Conservation (phyloP, 1,140 invertebrate genomes). For the Bombyx mandarina region DNA sequence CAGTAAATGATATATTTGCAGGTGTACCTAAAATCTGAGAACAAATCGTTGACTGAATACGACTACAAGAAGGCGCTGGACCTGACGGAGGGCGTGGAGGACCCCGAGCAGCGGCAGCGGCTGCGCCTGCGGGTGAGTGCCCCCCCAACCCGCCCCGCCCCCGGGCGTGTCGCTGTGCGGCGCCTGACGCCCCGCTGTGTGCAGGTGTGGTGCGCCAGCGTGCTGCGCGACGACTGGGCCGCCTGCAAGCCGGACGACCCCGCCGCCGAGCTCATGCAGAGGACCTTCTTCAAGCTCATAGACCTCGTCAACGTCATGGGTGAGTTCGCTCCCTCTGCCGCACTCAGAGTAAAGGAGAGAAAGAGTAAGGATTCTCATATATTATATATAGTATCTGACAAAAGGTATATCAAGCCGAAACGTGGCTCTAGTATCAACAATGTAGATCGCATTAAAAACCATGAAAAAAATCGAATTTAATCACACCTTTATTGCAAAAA, state of each 20-base stretch:
- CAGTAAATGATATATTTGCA: constrained; percentile 14
- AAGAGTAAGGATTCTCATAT: no score
- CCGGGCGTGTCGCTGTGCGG: no score
- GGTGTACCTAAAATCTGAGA: constrained; percentile 57
- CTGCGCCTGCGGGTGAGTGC: constrained; percentile 30
- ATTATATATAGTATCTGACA: no score
- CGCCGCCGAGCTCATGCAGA: constrained; percentile 64
- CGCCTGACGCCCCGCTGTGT: constrained; percentile 5
- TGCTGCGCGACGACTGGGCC: constrained; percentile 80
- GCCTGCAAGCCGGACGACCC: constrained; percentile 72
- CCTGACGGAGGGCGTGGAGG: constrained; percentile 42
- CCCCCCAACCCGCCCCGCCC: neutral
- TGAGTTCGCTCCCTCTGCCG: constrained; percentile 37
- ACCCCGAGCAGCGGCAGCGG: constrained; percentile 40
- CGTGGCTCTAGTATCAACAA: no score
- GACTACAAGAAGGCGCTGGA: constrained; percentile 62
- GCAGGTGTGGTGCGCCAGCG: constrained; percentile 83
- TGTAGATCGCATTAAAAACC: no score
- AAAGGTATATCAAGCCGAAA: no score
- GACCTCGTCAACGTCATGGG: constrained; percentile 80
- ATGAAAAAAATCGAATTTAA: no score
- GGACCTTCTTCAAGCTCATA: constrained; percentile 84
- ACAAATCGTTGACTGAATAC: constrained; percentile 44
- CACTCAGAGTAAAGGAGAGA: no score
- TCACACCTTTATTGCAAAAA: no score